Percentiles rank a stretch among this genome's conserved stretches.
phyloP scores from a whole-genome alignment of 2,113 vertebrate species.

The Oceanodroma tethys region DNA sequence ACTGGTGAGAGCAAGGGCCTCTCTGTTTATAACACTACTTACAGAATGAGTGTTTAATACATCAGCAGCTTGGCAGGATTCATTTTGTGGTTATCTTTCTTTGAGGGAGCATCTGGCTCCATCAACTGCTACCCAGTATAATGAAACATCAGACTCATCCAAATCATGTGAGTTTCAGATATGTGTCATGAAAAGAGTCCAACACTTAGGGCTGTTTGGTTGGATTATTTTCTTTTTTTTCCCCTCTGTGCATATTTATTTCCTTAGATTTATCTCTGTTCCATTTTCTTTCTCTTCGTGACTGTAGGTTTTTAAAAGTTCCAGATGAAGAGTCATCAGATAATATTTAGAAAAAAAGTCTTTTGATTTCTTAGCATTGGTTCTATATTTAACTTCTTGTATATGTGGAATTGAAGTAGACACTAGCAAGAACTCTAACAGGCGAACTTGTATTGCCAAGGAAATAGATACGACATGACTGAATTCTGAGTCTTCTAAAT shows the following conservation, averaged over 20 bases:
- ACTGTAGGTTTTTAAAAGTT: neutral
- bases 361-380: neutral
- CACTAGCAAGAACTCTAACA: neutral
- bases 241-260: constrained; percentile 4
- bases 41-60: neutral
- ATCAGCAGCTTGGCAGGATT: constrained; percentile 31
- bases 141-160: neutral
- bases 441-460: neutral
- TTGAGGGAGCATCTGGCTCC: constrained; percentile 32
- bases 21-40: neutral
- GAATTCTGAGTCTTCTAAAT: neutral
- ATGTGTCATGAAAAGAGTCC: constrained; percentile 1
- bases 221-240: constrained; percentile 9
- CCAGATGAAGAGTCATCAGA: constrained; percentile 18
- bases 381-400: neutral
- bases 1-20: neutral
- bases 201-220: neutral
- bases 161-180: constrained; percentile 47
- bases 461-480: neutral
- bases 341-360: neutral
- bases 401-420: constrained; percentile 2
- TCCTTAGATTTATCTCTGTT: neutral
- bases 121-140: neutral
- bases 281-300: constrained; percentile 9
- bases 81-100: neutral